A percentile compares a stretch with the other conserved stretches of the same genome.
Conservation (phyloP, 2,888 invertebrate species). For the Adineta ricciae region DNA sequence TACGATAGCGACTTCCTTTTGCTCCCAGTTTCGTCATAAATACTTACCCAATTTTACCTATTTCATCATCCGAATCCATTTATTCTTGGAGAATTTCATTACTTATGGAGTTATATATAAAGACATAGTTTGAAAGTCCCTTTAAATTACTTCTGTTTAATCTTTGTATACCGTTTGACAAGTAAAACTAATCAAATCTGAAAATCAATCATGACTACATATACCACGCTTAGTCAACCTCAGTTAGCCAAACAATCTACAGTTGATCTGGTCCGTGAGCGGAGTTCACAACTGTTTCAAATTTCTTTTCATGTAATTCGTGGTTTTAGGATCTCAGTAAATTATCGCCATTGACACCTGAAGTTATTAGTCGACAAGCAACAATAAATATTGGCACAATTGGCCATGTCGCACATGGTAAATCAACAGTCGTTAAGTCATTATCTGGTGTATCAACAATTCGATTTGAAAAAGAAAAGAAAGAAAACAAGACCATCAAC, state of each 20-base stretch:
- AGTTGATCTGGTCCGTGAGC: not conserved
- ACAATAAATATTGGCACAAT: constrained; percentile 98
- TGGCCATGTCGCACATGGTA: constrained; percentile 99
- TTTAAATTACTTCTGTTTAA: not conserved
- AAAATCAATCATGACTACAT: not conserved
- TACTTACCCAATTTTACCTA: not conserved
- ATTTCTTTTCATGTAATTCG: not conserved
- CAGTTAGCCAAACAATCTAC: not conserved
- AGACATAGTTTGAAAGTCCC: not conserved
- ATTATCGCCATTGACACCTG: constrained; percentile 82
- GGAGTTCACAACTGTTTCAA: not conserved
- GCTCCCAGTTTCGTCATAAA: not conserved
- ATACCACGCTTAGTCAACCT: not conserved
- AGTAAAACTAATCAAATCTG: not conserved
- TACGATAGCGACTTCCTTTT: not conserved
- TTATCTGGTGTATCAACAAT: constrained; percentile 98
- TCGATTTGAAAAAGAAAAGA: constrained; percentile 95
- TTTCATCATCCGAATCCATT: not conserved
- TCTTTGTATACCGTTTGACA: too few species aligned
- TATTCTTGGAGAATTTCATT: not conserved
- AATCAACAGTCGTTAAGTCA: constrained; percentile 96
- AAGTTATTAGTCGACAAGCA: constrained; percentile 95
- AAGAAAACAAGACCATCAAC: constrained; percentile 98
- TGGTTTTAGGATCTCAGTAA: constrained; percentile 45
- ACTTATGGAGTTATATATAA: not conserved